Evolutionary conservation across 1,140 invertebrate species (phyloP), one percentile per base, ranked within the genome.

Genomic region (Scaptomyza montana): DNA sequence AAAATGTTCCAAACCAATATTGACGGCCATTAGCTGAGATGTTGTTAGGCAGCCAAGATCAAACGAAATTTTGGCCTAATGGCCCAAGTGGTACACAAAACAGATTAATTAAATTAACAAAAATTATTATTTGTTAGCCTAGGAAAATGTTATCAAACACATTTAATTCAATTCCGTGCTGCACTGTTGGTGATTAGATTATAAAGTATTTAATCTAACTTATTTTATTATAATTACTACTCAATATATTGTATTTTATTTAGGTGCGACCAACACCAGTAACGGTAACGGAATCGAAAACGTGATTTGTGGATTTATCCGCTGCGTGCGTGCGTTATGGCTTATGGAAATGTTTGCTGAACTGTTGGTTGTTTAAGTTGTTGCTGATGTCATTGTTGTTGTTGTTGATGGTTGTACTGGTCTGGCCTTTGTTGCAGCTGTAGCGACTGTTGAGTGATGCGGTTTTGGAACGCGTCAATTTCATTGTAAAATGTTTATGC

Each of bases 321-420:
- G 77, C 25, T 65, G 80, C 53, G 67, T 84, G 80, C 74, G 77
- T 75, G 61, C 53, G 51, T 68, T 73, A 62, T 74, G 65, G 60
- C 33, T 53, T 72, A 67, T 74, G 62, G 54, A 59, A 5, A 72
- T 74, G 59, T 41, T 64, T 66, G 63, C 36, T 72, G 69, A 53
- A 33, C 47, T 67, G 50, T 47, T 46, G 36, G 59, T 49, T 33
- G 47, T 33, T 55, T 41, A 49, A 71, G 59, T 61, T 77, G 65
- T 49, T 75, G 67, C 45, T 74, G 68, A 46, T 41, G 36, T 45
- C 43, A 21, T 28, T 28, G 41, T 56, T 41, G 19, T 43, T 56
- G 54, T 56, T 43, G 36, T 43, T 56, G n/a, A n/a, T n/a, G 54
- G 10, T 13, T 9, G 19, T 21, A 41, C n/a, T 56, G 4, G 54